These are phyloP conservation scores for Limnephilus lunatus DNA, from an alignment of 2,888 invertebrate species.

Conservation along the genomic window DNA sequence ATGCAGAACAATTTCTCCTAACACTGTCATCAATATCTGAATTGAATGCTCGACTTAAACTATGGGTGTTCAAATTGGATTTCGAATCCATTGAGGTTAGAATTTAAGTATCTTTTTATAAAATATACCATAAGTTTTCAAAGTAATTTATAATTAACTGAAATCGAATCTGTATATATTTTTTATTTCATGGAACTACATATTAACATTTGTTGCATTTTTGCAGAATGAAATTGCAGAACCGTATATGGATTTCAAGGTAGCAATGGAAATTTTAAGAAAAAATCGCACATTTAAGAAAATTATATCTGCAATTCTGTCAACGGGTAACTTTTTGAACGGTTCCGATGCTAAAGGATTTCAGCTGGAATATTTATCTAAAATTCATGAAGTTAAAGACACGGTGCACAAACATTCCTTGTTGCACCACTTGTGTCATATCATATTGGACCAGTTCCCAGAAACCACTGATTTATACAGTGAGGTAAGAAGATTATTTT, in stretches of 20 bases:
- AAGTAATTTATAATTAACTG: not conserved
- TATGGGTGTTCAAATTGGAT: slow-evolving; percentile 99
- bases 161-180: not conserved
- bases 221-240: slow-evolving; percentile 95
- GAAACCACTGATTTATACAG: slow-evolving; percentile 98
- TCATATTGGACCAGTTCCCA: slow-evolving; percentile 97
- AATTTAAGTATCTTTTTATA: not conserved
- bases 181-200: not conserved
- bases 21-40: slow-evolving; percentile 97
- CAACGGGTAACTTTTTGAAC: slow-evolving; percentile 97
- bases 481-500: slow-evolving; percentile 80
- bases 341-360: slow-evolving; percentile 96
- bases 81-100: slow-evolving; percentile 96
- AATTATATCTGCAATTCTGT: slow-evolving; percentile 94
- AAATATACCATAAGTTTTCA: not conserved
- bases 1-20: slow-evolving; percentile 98
- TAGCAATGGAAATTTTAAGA: slow-evolving; percentile 94
- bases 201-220: slow-evolving; percentile 56
- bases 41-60: slow-evolving; percentile 92
- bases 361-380: slow-evolving; percentile 97
- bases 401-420: slow-evolving; percentile 99
- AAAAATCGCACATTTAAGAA: slow-evolving; percentile 96
- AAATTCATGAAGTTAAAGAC: slow-evolving; percentile 99
- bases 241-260: slow-evolving; percentile 98
- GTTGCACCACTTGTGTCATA: slow-evolving; percentile 97